Evolutionary conservation across 2,113 vertebrate species (phyloP).

Genomic region (Rhinopomastus cyanomelas): DNA sequence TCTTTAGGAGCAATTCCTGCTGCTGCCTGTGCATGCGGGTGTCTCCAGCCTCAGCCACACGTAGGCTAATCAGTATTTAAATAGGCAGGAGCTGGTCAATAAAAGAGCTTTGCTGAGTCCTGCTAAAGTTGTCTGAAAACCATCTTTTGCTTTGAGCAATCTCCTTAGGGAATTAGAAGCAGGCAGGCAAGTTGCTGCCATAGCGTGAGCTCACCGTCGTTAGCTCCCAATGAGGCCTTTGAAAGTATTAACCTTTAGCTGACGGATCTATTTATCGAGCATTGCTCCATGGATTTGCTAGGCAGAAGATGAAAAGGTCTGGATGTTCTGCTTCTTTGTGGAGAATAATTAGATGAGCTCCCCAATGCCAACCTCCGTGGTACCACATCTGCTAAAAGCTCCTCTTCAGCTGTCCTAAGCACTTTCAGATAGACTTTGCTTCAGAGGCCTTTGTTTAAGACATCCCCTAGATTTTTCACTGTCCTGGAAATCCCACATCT

Average conservation of each 20-base stretch:
- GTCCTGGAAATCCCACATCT: neutral
- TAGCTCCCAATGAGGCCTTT: neutral
- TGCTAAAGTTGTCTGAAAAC: neutral
- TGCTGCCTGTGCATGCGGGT: rapidly evolving
- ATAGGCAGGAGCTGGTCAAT: neutral
- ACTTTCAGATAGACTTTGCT: neutral
- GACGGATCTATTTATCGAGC: neutral
- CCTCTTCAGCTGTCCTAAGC: neutral
- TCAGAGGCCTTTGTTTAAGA: neutral
- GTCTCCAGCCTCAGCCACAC: neutral
- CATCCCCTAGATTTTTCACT: neutral
- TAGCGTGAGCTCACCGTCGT: neutral
- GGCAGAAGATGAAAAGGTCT: neutral
- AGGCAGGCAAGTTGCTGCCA: neutral
- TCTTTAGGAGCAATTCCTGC: neutral
- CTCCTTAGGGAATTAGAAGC: neutral
- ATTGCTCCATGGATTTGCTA: neutral
- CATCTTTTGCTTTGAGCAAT: neutral
- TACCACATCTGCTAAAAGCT: neutral
- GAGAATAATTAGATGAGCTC: neutral
- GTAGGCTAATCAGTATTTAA: neutral
- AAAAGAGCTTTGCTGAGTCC: neutral
- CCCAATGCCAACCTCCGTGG: too few relatives aligned
- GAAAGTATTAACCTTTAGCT: neutral
- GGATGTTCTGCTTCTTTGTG: neutral